phyloP scores from a whole-genome alignment of 2,888 invertebrate genomes.

The Ptilodon capucinus region DNA sequence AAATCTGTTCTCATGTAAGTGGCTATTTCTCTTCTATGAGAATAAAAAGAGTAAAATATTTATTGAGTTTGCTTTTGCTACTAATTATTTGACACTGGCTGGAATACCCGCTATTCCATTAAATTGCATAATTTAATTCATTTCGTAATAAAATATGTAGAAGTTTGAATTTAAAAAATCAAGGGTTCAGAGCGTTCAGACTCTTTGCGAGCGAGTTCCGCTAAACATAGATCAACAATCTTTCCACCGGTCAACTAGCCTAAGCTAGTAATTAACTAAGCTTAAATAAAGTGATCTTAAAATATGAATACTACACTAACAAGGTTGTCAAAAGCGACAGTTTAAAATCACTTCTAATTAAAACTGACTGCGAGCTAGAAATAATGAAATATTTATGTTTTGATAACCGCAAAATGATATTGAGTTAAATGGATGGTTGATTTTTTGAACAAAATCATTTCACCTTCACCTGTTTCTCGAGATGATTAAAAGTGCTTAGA shows the following conservation, averaged over 20 bases:
- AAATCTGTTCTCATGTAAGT: too few species aligned
- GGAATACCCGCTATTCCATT: too few species aligned
- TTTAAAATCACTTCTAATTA: constrained; percentile 30
- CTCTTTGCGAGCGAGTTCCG: too few species aligned
- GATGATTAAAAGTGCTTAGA: not conserved
- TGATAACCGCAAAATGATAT: constrained; percentile 41
- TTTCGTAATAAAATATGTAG: too few species aligned
- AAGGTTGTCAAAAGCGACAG: not conserved
- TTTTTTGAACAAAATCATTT: constrained; percentile 38
- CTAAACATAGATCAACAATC: too few species aligned
- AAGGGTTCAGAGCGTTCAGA: too few species aligned
- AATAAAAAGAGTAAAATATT: too few species aligned
- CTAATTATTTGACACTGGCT: too few species aligned
- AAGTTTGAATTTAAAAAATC: too few species aligned
- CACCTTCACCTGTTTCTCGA: constrained; percentile 41
- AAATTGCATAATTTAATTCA: too few species aligned
- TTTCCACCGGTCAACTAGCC: not conserved
- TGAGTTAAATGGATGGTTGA: constrained; percentile 26
- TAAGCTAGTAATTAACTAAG: not conserved
- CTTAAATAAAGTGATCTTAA: not conserved
- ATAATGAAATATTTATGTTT: constrained; percentile 29
- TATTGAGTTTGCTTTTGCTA: too few species aligned
- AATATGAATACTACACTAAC: not conserved
- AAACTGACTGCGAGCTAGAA: constrained; percentile 30
- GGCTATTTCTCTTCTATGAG: too few species aligned